Base-by-base conservation (phyloP, 2,113 vertebrate species). In the Etia nguti region DNA sequence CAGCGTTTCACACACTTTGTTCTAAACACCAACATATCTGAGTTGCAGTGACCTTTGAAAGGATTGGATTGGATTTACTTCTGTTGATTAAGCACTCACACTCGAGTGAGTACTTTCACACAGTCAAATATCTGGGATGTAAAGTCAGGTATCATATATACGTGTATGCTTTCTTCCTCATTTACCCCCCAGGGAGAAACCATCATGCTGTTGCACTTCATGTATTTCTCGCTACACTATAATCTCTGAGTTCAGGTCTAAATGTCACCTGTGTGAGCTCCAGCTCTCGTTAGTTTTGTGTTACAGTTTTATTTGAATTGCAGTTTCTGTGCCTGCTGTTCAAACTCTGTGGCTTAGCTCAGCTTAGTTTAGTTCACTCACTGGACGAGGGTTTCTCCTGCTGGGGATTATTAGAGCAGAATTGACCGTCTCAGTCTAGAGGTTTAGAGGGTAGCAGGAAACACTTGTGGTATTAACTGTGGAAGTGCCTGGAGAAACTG, bases 351-450 rank as follows among this genome's bases (percentile, higher is more conserved):
- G 86, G 84, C 65, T 89, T 77, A 89, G 59, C 52, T 87, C 85
- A 87, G 88, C n/a, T 79, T 83, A 88, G 12, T 79, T 84, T n/a
- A 82, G 15, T 46, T 88, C 81, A 84, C 31, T 94, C 85, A 85
- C 46, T 60, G 54, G 62, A 87, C 5, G 84, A 46, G 43, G 26
- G 56, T 89, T 89, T 91, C 77, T 82, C 70, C 57, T 46, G 31
- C 82, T 52, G 54, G 80, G 60, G 90, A 90, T 93, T 94, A 90
- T 62, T 31, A 31, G 59, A 86, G 52, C 70, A 43, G 46, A 92
- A n/a, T 16, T 81, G 77, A 70, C 59, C 41, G 26, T 16, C 73
- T 24, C n/a, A 8, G 20, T 89, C 36, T 26, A 20, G 24, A 31
- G 20, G 68, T 88, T 20, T 34, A 26, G 15, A 59, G 73, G 20